Conservation (phyloP, 23 tunicate genomes). For the Trididemnum clinides region DNA sequence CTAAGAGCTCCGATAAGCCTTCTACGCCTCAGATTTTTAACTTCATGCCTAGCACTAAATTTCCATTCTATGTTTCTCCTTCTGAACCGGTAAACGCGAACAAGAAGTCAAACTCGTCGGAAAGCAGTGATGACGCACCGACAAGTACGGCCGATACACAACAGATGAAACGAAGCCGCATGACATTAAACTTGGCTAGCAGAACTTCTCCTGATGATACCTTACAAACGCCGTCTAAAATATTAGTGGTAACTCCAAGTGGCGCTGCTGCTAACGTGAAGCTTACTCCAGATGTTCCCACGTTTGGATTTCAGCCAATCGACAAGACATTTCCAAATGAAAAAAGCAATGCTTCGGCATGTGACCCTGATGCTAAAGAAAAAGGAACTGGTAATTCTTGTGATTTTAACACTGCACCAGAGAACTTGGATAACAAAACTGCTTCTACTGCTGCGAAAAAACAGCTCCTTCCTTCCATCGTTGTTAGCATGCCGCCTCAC, state of each 20-base stretch:
- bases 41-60: slow-evolving; percentile 56
- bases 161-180: slow-evolving; percentile 34
- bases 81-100: slow-evolving; percentile 3
- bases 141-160: not conserved
- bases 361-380: too few relatives aligned
- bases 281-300: slow-evolving; percentile 51
- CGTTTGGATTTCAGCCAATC: slow-evolving; percentile 75
- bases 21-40: slow-evolving; percentile 84
- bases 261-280: not conserved
- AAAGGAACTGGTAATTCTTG: too few relatives aligned
- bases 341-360: too few relatives aligned
- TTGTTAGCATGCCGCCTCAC: too few relatives aligned
- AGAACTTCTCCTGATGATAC: slow-evolving; percentile 47
- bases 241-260: slow-evolving; percentile 72
- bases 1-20: not conserved
- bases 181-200: slow-evolving; percentile 27
- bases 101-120: slow-evolving; percentile 21
- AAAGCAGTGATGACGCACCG: slow-evolving; percentile 17
- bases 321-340: too few relatives aligned
- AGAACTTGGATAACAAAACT: too few relatives aligned
- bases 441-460: too few relatives aligned
- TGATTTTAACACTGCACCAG: too few relatives aligned
- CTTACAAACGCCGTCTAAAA: slow-evolving; percentile 77
- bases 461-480: too few relatives aligned
- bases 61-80: slow-evolving; percentile 33